A percentile compares a stretch with the other conserved stretches of the same genome.
Evolutionary conservation across 2,113 vertebrate species (phyloP).

Genomic region (Pseudonaja textilis): DNA sequence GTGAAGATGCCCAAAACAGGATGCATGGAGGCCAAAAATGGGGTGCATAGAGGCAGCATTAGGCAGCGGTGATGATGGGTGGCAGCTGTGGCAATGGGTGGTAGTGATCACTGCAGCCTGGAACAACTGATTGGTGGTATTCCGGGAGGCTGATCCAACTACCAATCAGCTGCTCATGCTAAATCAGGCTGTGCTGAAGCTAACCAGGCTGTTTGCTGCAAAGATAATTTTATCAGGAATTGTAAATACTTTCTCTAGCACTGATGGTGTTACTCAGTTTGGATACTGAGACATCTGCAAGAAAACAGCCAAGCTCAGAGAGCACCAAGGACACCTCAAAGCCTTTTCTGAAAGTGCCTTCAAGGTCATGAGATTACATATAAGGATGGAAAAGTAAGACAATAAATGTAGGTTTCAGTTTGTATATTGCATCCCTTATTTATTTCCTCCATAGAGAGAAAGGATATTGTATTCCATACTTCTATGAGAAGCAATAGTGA

Average conservation of each 20-base stretch:
- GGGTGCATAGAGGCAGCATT: too few relatives aligned
- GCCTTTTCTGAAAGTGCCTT: neutral
- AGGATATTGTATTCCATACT: constrained; percentile 16
- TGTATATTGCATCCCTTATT: neutral
- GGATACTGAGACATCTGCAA: neutral
- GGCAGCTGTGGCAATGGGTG: too few relatives aligned
- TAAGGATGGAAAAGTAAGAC: neutral
- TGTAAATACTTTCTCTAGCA: neutral
- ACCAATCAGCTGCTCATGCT: too few relatives aligned
- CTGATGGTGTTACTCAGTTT: neutral
- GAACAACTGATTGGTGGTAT: too few relatives aligned
- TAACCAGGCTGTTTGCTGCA: too few relatives aligned
- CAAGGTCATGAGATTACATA: neutral
- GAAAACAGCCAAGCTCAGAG: neutral
- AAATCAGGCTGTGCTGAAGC: too few relatives aligned
- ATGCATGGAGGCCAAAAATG: too few relatives aligned
- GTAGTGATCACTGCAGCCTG: too few relatives aligned
- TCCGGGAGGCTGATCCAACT: too few relatives aligned
- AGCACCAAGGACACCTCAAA: neutral
- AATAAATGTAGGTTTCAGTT: neutral
- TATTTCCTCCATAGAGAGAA: constrained; percentile 46
- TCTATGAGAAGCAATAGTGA: constrained; percentile 50
- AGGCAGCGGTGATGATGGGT: too few relatives aligned
- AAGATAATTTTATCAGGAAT: neutral
- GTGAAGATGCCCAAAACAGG: too few relatives aligned